Conservation (phyloP, 2,888 invertebrate genomes). For the Boloria selene region DNA sequence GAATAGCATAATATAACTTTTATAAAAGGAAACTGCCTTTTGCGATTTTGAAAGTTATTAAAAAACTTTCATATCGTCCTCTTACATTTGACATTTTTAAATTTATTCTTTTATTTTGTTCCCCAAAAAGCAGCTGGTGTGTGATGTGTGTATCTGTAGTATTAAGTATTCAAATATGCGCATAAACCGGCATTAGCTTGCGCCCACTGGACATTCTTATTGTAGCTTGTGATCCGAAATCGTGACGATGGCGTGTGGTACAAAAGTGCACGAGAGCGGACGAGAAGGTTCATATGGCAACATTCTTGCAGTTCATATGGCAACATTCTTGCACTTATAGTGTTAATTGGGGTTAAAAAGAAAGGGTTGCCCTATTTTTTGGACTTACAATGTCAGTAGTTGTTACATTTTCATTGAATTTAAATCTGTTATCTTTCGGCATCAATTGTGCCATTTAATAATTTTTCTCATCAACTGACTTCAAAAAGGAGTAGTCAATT, state of each 20-base stretch:
- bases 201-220: slow-evolving; percentile 61
- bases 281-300: neutral
- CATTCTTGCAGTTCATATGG: neutral
- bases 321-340: too few relatives aligned
- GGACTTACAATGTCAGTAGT: too few relatives aligned
- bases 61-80: neutral
- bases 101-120: slow-evolving; percentile 17
- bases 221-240: slow-evolving; percentile 72
- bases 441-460: too few relatives aligned
- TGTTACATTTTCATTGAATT: too few relatives aligned
- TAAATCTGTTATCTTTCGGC: too few relatives aligned
- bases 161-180: slow-evolving; percentile 69
- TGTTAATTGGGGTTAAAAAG: too few relatives aligned
- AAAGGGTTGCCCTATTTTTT: too few relatives aligned
- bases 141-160: slow-evolving; percentile 20
- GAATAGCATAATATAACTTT: too few relatives aligned
- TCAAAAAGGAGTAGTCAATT: too few relatives aligned
- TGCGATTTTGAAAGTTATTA: neutral
- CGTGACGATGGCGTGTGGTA: slow-evolving; percentile 59
- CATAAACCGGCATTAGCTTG: slow-evolving; percentile 66
- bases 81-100: slow-evolving; percentile 1
- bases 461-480: too few relatives aligned
- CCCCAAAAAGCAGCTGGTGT: slow-evolving; percentile 46
- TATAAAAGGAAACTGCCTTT: neutral
- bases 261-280: slow-evolving; percentile 45